Conservation (phyloP, 1,140 invertebrate species). For the Phocides pigmalion region DNA sequence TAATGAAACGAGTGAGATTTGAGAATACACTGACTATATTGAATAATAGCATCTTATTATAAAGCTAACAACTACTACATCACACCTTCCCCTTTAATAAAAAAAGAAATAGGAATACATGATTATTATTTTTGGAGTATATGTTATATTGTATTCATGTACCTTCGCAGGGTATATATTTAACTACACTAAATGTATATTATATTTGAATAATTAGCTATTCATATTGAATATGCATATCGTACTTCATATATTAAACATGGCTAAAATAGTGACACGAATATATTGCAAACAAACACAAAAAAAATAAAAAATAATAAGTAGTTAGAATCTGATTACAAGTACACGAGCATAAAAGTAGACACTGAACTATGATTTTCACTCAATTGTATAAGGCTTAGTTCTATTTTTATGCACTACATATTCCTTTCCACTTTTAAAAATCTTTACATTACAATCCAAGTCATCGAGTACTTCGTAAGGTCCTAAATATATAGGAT, state of each 20-base stretch:
- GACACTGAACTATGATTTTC: conserved; percentile 3
- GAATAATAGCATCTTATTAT: no score
- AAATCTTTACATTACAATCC: not conserved
- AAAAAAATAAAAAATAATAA: not conserved
- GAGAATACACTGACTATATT: no score
- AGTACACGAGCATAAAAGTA: not conserved
- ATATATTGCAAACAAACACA: not conserved
- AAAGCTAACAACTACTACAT: conserved; percentile 1
- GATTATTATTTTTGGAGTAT: no score
- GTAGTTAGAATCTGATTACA: conserved; percentile 4
- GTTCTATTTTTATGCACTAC: conserved; percentile 11
- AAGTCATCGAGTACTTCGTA: not conserved
- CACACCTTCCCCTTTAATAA: no score
- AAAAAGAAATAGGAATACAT: no score
- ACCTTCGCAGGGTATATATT: no score
- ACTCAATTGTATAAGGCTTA: conserved; percentile 6
- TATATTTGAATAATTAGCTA: no score
- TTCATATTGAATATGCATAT: no score
- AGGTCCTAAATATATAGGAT: not conserved
- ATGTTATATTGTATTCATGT: no score
- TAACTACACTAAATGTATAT: no score
- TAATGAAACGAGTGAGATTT: no score
- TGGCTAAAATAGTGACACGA: conserved; percentile 7
- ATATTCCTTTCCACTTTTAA: not conserved
- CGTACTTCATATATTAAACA: not conserved